These are phyloP conservation scores for Buphagus erythrorhynchus DNA, from an alignment of 2,797 vertebrate species.

Conservation along the genomic window DNA sequence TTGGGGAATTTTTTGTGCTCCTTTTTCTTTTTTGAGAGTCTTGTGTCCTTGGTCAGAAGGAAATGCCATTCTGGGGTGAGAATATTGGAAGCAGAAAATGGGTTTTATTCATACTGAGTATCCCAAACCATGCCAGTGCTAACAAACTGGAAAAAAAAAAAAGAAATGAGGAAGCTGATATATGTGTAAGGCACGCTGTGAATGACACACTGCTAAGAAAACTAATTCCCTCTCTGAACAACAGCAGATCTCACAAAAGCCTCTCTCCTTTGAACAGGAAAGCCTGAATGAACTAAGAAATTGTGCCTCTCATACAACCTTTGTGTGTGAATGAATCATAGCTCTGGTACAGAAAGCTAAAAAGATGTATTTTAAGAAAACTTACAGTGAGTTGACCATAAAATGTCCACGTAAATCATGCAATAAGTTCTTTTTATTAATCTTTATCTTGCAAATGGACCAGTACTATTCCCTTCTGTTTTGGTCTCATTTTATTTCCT, in stretches of 20 bases:
- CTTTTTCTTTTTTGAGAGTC: neutral
- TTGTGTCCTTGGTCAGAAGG: neutral
- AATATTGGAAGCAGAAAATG: neutral
- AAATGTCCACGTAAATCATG: neutral
- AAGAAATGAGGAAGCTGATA: neutral
- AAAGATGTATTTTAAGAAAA: slow-evolving; percentile 49
- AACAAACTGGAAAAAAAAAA: neutral
- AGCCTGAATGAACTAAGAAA: slow-evolving; percentile 40
- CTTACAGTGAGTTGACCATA: slow-evolving; percentile 12
- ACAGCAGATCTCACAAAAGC: neutral
- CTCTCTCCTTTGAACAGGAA: neutral
- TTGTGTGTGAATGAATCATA: slow-evolving; percentile 56
- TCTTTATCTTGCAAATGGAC: slow-evolving; percentile 21
- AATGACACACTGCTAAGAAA: slow-evolving; percentile 24
- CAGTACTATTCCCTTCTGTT: neutral
- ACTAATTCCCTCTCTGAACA: slow-evolving; percentile 11
- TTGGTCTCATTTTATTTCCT: neutral
- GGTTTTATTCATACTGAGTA: neutral
- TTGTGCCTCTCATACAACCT: neutral
- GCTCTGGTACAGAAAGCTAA: slow-evolving; percentile 42
- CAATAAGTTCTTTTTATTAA: slow-evolving; percentile 27
- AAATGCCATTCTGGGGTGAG: neutral
- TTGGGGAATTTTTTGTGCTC: neutral
- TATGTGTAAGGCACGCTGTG: neutral
- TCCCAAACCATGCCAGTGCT: neutral